Conservation (phyloP, 2,888 invertebrate genomes). For the Cheilosia impressa region DNA sequence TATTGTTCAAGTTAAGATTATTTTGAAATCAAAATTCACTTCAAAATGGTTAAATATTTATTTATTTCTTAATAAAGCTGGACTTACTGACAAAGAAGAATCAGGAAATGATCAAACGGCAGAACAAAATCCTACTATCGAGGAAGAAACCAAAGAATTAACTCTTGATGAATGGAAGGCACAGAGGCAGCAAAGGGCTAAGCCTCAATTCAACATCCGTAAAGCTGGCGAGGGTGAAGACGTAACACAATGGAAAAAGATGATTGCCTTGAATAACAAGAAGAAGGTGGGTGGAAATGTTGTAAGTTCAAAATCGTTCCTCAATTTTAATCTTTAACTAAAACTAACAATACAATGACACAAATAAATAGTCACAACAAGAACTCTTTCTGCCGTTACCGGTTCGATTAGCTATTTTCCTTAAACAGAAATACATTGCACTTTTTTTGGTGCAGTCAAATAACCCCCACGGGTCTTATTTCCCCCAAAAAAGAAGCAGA, state of each 20-base stretch:
- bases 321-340: not conserved
- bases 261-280: constrained; percentile 90
- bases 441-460: no score
- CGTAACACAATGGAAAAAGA: constrained; percentile 95
- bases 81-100: constrained; percentile 81
- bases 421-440: no score
- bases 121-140: constrained; percentile 84
- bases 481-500: no score
- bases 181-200: constrained; percentile 90
- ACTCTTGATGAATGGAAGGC: constrained; percentile 98
- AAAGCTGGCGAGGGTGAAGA: constrained; percentile 98
- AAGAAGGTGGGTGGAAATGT: constrained; percentile 84
- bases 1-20: no score
- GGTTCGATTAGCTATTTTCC: no score
- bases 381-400: no score
- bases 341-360: no score
- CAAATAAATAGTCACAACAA: no score
- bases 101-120: constrained; percentile 82
- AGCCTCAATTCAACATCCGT: constrained; percentile 95
- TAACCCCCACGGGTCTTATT: no score
- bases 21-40: not conserved
- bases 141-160: constrained; percentile 92
- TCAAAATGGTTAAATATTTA: not conserved
- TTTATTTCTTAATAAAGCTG: constrained; percentile 41
- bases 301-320: not conserved